phyloP scores from a whole-genome alignment of 2,797 vertebrate species.

The Momotus momota region DNA sequence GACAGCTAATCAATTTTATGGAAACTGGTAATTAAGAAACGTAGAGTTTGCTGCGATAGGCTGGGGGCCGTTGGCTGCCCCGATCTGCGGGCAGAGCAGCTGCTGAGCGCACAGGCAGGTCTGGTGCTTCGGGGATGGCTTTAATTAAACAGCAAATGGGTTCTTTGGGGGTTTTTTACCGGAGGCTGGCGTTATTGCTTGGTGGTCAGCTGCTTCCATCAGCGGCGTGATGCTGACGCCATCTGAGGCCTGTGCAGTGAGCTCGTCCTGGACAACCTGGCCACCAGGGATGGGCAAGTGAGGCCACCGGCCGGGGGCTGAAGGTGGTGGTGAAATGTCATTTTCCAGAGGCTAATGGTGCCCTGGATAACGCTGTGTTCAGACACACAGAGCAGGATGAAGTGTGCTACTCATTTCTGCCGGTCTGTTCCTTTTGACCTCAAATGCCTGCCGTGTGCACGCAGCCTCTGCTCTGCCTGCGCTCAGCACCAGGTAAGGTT shows the following conservation, averaged over 20 bases:
- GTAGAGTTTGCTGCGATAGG: neutral
- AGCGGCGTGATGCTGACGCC: rapidly evolving
- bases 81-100: rapidly evolving
- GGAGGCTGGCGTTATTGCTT: neutral
- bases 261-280: neutral
- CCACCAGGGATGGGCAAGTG: rapidly evolving
- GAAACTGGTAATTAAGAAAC: neutral
- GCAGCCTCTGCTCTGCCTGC: neutral
- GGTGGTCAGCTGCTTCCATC: neutral
- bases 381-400: neutral
- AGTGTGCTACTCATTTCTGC: rapidly evolving
- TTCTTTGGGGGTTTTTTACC: rapidly evolving
- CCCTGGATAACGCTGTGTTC: neutral
- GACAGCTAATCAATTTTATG: slow-evolving; percentile 2
- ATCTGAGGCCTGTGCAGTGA: rapidly evolving
- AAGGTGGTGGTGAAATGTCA: neutral
- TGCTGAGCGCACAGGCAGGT: neutral
- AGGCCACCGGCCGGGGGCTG: neutral
- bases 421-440: neutral
- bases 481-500: neutral
- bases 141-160: neutral
- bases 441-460: rapidly evolving
- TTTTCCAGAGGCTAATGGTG: neutral
- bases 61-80: neutral
- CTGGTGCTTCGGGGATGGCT: rapidly evolving